These are phyloP conservation scores for Drosophila borealis DNA, from an alignment of 2,888 invertebrate genomes.

Conservation along the genomic window DNA sequence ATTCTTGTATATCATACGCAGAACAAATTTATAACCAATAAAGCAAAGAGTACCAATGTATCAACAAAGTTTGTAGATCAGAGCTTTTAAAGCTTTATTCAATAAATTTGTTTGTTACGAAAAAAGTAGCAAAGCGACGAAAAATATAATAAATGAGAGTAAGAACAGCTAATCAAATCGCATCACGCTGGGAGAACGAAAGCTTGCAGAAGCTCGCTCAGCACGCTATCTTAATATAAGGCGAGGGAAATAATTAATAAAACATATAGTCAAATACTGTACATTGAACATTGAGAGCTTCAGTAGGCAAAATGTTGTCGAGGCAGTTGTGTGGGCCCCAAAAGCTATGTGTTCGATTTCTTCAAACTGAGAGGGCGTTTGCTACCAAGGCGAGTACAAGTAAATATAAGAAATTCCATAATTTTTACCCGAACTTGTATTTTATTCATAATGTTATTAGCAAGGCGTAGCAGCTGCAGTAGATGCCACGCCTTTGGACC, in stretches of 20 bases:
- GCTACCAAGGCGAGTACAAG: conserved; percentile 27
- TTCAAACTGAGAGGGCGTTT: conserved; percentile 21
- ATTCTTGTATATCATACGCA: too few species aligned
- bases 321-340: conserved; percentile 26
- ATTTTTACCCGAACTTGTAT: not conserved
- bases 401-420: not conserved
- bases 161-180: conserved; percentile 24
- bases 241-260: conserved; percentile 22
- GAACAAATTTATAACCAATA: too few species aligned
- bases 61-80: not conserved
- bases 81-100: conserved; percentile 3
- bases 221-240: conserved; percentile 8
- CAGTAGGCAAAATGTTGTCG: conserved; percentile 69
- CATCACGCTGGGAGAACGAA: conserved; percentile 36
- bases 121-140: conserved; percentile 15
- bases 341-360: conserved; percentile 28
- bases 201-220: conserved; percentile 61
- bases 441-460: not conserved
- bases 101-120: conserved; percentile 18
- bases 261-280: conserved; percentile 10
- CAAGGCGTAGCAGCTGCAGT: conserved; percentile 13
- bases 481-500: conserved; percentile 38
- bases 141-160: conserved; percentile 9
- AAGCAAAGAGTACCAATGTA: too few species aligned
- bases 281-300: conserved; percentile 14